Base-by-base conservation (phyloP, 2,888 invertebrate species). In the Diaperis boleti region DNA sequence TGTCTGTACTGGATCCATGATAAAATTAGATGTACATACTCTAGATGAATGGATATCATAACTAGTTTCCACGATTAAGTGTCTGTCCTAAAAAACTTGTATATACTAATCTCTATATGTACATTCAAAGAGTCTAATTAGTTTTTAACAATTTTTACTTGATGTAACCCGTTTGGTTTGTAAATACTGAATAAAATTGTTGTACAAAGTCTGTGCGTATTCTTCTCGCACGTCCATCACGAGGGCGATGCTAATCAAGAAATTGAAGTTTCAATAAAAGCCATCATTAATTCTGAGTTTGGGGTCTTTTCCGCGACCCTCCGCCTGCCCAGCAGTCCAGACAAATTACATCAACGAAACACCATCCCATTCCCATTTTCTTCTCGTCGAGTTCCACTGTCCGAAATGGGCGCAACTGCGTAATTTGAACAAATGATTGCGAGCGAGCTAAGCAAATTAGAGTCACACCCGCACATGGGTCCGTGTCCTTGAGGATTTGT, bases 211-310 rank as follows among this genome's bases (percentile, higher is more conserved):
- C 35, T 10, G 39, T 18, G 11, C 35, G 17, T 31, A n/a, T 55
- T 61, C 15, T 31, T 42, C 20, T 11, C n/a, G 14, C 11, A 26
- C 50, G 18, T 22, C 45, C 11, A 7, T 5, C 33, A 10, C 11
- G 4, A 14, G 15, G 13, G 78, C 75, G 79, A 75, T 77, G 80
- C 83, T 86, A 84, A 85, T 85, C 85, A 86, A 86, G 86, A 87
- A 87, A 87, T 86, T 86, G 86, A 85, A 85, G 85, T 85, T 86
- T 84, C 87, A 87, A 87, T 87, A 87, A 87, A 86, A 86, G 85
- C 86, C 84, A 87, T 87, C 87, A 87, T 87, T 87, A 88, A 87
- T 88, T 87, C 86, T 84, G 78, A 80, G 78, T 82, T 82, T 80
- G 79, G 80, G 78, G 78, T 74, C 74, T 67, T 60, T 65, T 66